A percentile compares a stretch with the other conserved stretches of the same genome.
phyloP scores from a whole-genome alignment of 2,113 vertebrate genomes.

The Perccottus glenii region DNA sequence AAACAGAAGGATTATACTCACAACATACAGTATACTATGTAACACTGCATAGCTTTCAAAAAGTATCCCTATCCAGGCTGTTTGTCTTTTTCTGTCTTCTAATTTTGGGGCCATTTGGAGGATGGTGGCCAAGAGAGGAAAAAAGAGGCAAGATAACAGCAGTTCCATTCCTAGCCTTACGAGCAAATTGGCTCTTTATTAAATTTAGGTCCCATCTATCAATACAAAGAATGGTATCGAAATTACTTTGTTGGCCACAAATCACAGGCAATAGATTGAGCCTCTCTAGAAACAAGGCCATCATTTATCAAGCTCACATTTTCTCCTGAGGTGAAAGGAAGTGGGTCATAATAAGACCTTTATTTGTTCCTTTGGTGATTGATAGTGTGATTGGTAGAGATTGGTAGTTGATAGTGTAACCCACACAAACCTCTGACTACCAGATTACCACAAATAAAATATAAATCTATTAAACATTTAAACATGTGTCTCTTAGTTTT shows the following conservation, averaged over 20 bases:
- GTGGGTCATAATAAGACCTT: slow-evolving; percentile 67
- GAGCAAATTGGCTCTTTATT: slow-evolving; percentile 77
- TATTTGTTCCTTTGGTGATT: slow-evolving; percentile 76
- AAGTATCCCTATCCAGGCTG: slow-evolving; percentile 27
- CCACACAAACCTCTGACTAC: slow-evolving; percentile 68
- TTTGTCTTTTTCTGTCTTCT: slow-evolving; percentile 39
- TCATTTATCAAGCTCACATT: slow-evolving; percentile 78
- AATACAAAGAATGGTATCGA: slow-evolving; percentile 73
- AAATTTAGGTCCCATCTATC: slow-evolving; percentile 76
- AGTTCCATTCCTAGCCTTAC: slow-evolving; percentile 53
- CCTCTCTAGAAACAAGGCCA: slow-evolving; percentile 69
- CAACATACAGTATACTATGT: no score
- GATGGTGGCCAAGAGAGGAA: slow-evolving; percentile 29
- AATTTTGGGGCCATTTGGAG: slow-evolving; percentile 48
- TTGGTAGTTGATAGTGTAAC: no score
- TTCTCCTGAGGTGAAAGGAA: slow-evolving; percentile 62
- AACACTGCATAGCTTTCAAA: slow-evolving; percentile 11
- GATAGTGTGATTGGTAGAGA: no score
- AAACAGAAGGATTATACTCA: no score
- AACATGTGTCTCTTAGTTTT: slow-evolving; percentile 42
- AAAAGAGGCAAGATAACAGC: slow-evolving; percentile 51
- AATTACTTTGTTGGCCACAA: slow-evolving; percentile 78
- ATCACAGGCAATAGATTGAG: slow-evolving; percentile 70
- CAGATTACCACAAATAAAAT: slow-evolving; percentile 66
- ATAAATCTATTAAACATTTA: slow-evolving; percentile 75